Percentiles rank a stretch among this genome's conserved stretches.
These are phyloP conservation scores for Elysia chlorotica DNA, from an alignment of 1,140 invertebrate genomes.

Conservation along the genomic window DNA sequence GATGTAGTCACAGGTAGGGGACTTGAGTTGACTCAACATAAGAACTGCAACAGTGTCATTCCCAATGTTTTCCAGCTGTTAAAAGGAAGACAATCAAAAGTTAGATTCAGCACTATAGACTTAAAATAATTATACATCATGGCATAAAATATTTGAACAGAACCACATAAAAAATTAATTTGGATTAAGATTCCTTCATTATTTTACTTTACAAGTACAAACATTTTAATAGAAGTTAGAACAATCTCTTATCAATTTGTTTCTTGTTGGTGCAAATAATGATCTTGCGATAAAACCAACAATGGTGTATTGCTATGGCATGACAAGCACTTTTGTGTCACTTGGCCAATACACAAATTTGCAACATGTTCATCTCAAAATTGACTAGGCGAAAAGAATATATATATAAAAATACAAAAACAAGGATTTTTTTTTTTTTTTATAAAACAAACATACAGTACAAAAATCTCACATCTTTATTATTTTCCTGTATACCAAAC, in stretches of 20 bases:
- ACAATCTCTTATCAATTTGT: too few relatives aligned
- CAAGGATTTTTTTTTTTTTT: background rate
- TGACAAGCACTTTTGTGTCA: too few relatives aligned
- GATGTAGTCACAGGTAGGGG: slow-evolving; percentile 14
- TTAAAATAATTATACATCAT: too few relatives aligned
- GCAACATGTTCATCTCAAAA: background rate
- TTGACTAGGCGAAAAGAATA: background rate
- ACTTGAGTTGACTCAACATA: slow-evolving; percentile 2
- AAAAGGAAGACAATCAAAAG: background rate
- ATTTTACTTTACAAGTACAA: too few relatives aligned
- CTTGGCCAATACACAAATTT: background rate
- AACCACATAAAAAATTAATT: too few relatives aligned
- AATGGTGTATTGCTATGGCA: too few relatives aligned
- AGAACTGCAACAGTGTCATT: slow-evolving; percentile 3
- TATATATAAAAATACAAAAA: background rate
- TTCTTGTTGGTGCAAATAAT: too few relatives aligned
- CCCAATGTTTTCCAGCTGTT: slow-evolving; percentile 3
- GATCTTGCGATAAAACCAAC: too few relatives aligned
- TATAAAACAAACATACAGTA: background rate
- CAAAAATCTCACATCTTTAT: slow-evolving; percentile 5
- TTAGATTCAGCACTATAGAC: background rate
- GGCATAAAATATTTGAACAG: too few relatives aligned
- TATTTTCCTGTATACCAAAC: background rate
- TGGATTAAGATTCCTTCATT: too few relatives aligned
- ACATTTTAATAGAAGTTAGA: too few relatives aligned